phyloP scores from a whole-genome alignment of 2,797 vertebrate genomes.

The Limnodromus scolopaceus region DNA sequence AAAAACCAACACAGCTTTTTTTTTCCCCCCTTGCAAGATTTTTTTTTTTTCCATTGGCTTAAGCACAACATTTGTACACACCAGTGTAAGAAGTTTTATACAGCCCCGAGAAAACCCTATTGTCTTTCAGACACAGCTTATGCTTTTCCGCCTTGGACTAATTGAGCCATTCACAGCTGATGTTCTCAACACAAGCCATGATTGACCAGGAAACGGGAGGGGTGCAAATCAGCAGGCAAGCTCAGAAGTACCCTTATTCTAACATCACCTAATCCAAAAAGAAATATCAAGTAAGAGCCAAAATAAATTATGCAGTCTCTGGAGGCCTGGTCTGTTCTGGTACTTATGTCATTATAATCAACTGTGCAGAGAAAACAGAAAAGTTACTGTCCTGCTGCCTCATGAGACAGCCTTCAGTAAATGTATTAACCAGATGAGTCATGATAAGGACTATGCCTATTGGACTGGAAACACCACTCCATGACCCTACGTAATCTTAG shows the following conservation, averaged over 20 bases:
- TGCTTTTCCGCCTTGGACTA: conserved; percentile 7
- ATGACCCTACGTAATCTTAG: background rate
- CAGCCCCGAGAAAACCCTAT: background rate
- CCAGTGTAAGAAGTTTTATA: background rate
- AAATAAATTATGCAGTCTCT: conserved; percentile 44
- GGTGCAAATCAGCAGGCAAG: conserved; percentile 1
- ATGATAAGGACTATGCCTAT: background rate
- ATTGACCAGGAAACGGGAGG: conserved; percentile 35
- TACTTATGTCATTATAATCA: conserved; percentile 66
- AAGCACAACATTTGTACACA: background rate
- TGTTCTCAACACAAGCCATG: background rate
- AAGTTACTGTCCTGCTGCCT: conserved; percentile 45
- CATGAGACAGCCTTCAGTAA: conserved; percentile 33
- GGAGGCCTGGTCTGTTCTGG: conserved; percentile 52
- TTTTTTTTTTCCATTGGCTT: background rate
- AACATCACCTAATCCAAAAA: conserved; percentile 29
- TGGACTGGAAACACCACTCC: background rate
- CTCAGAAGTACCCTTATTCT: background rate
- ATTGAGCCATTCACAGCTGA: conserved; percentile 6
- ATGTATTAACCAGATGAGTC: conserved; percentile 37
- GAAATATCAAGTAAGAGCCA: conserved; percentile 23
- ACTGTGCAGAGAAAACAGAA: conserved; percentile 25
- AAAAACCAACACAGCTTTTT: background rate
- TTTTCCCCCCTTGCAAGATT: background rate
- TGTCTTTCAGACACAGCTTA: conserved; percentile 28